Evolutionary conservation across 2,888 invertebrate genomes (phyloP), one percentile per base, ranked within the genome.

Genomic region (Beris morrisii): DNA sequence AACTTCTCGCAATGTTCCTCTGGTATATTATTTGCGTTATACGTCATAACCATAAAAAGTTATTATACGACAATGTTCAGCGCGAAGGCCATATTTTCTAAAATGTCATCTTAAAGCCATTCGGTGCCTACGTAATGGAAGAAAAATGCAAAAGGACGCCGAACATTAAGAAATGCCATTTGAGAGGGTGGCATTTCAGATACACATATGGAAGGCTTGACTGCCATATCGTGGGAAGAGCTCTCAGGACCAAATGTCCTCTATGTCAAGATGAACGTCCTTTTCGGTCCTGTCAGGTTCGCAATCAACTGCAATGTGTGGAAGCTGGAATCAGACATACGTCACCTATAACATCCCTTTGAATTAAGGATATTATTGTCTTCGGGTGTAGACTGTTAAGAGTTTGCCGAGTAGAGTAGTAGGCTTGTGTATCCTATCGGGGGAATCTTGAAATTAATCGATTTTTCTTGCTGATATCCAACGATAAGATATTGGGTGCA

Each of bases 21-120:
- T n/a, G 22, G 15, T 7, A 43, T 46, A n/a, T 46, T 44, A 44
- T 44, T 11, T 44, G 11, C 44, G 12, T n/a, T n/a, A 53, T 53
- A 30, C 30, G 31, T 53, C n/a, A n/a, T 30, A 30, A 28, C 52
- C 61, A 61, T 61, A 50, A 61, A 61, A 61, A 43, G 38, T 38
- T 50, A 61, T 61, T 50, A 30, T 50, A 52, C 22, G 61, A 59
- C 58, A 59, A 59, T 59, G 46, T 59, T 45, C 48, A 46, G 28
- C 45, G 58, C 30, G 28, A 5, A 54, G 28, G 31, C 28, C 58
- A 30, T 44, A 53, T 31, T n/a, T 55, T 22, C 22, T 32, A 64
- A 55, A 64, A 64, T 64, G 64, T 64, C 64, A 64, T 64, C 55
- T 55, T 31, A 64, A 64, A 64, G 22, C 56, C 64, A 55, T 64